Conservation (phyloP, 2,797 vertebrate species). For the Channa striata region DNA sequence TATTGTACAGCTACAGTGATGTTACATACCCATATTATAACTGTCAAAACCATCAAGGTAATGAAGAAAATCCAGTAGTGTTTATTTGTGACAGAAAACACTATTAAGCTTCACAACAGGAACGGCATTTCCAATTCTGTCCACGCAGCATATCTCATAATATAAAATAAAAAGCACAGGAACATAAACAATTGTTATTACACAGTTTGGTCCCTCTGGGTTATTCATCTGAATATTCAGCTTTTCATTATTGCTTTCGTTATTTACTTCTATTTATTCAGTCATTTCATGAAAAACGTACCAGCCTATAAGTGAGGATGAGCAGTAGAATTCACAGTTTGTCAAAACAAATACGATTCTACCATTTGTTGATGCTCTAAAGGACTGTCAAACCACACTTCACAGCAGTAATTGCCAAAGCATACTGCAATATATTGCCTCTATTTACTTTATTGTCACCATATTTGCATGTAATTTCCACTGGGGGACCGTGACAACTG, state of each 20-base stretch:
- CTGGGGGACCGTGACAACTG: constrained; percentile 27
- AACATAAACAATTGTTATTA: constrained; percentile 4
- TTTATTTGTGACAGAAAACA: background rate
- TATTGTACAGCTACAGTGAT: no score
- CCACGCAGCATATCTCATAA: background rate
- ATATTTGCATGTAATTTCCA: constrained; percentile 61
- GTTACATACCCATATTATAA: no score
- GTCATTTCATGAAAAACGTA: constrained; percentile 16
- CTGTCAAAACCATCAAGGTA: no score
- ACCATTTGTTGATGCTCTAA: constrained; percentile 19
- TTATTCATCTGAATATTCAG: constrained; percentile 21
- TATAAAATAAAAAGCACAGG: constrained; percentile 14
- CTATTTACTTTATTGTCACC: constrained; percentile 37
- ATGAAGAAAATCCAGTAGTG: no score
- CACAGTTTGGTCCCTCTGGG: background rate
- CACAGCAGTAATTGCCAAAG: constrained; percentile 30
- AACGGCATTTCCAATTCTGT: background rate
- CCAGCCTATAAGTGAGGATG: background rate
- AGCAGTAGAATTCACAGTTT: constrained; percentile 23
- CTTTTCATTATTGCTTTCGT: constrained; percentile 27
- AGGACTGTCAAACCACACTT: constrained; percentile 30
- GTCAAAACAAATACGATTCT: constrained; percentile 22
- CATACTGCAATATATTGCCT: constrained; percentile 23
- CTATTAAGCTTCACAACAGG: background rate
- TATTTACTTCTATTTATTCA: constrained; percentile 9